Percentiles rank a stretch among this genome's conserved stretches.
phyloP scores from a whole-genome alignment of 1,140 invertebrate species.

The Bombus impatiens region DNA sequence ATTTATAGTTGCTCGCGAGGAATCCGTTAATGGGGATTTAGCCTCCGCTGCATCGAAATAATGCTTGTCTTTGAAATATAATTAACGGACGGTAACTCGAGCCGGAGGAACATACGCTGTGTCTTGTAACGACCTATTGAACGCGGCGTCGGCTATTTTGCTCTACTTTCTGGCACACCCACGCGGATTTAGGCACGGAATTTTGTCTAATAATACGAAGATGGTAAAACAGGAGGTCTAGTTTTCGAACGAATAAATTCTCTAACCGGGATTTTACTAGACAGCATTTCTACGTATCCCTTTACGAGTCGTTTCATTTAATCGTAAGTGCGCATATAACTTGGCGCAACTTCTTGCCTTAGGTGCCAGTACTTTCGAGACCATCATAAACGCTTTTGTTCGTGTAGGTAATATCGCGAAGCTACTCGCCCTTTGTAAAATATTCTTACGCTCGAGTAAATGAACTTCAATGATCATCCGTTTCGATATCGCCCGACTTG shows the following conservation, averaged over 20 bases:
- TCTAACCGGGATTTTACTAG: too few relatives aligned
- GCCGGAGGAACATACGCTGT: not conserved
- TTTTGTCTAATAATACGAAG: too few relatives aligned
- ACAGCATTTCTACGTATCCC: not conserved
- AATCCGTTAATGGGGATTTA: conserved; percentile 39
- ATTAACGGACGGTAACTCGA: conserved; percentile 31
- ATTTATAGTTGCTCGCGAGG: conserved; percentile 35
- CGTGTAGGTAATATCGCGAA: not conserved
- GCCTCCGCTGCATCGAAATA: not conserved
- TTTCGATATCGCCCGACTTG: not conserved
- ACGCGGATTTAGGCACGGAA: not conserved
- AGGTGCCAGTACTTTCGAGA: too few relatives aligned
- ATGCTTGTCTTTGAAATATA: conserved; percentile 26
- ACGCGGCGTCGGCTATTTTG: not conserved
- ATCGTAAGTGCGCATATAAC: not conserved
- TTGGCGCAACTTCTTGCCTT: too few relatives aligned
- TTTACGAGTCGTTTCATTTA: not conserved
- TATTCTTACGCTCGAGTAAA: not conserved
- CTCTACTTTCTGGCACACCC: not conserved
- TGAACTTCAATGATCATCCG: not conserved
- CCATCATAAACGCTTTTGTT: not conserved
- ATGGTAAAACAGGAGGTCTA: too few relatives aligned
- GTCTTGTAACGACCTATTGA: conserved; percentile 18
- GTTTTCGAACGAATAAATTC: too few relatives aligned
- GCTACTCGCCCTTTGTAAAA: not conserved